phyloP scores from a whole-genome alignment of 2,888 invertebrate species.

The Heteropelma amictum region DNA sequence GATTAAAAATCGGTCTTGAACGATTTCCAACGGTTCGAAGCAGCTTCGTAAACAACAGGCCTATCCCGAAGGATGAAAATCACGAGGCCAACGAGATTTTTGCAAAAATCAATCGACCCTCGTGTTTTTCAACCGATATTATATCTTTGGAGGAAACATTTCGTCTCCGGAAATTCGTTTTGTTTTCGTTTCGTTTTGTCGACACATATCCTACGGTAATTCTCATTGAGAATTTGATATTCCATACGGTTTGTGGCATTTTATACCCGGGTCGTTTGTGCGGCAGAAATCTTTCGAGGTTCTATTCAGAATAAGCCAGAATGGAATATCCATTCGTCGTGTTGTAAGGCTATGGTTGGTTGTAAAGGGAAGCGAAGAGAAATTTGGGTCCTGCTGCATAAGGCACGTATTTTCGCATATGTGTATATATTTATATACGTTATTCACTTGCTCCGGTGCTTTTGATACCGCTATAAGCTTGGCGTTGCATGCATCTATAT shows the following conservation, averaged over 20 bases:
- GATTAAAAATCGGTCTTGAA: too few species aligned
- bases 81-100: too few species aligned
- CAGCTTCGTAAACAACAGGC: too few species aligned
- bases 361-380: not conserved
- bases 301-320: conserved; percentile 23
- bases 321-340: conserved; percentile 24
- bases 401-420: not conserved
- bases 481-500: conserved; percentile 23
- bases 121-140: too few species aligned
- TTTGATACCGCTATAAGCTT: conserved; percentile 8
- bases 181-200: not conserved
- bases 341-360: conserved; percentile 1
- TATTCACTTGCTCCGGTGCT: conserved; percentile 22
- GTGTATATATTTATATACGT: conserved; percentile 1
- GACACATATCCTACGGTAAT: not conserved
- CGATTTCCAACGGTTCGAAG: too few species aligned
- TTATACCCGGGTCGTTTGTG: too few species aligned
- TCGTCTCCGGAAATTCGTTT: not conserved
- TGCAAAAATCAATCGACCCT: too few species aligned
- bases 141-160: too few species aligned
- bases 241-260: conserved; percentile 6
- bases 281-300: conserved; percentile 18
- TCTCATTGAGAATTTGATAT: conserved; percentile 33
- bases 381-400: conserved; percentile 25
- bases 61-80: too few species aligned